Evolutionary conservation across 2,113 vertebrate species (phyloP).

Genomic region (Acrocephalus arundinaceus): DNA sequence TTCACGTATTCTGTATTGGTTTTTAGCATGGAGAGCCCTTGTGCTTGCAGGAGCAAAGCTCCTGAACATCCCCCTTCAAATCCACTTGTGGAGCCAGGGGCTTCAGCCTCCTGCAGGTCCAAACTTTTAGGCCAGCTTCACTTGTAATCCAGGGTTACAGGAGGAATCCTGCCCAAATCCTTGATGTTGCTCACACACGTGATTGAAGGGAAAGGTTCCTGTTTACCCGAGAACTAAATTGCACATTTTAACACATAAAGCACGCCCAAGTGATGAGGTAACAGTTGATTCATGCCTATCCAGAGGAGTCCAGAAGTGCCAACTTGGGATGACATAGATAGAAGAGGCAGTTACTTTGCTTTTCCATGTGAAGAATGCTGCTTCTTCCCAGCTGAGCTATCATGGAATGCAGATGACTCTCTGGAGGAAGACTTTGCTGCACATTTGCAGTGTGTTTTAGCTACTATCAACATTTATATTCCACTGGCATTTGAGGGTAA

Average conservation of each 20-base stretch:
- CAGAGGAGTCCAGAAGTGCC: not conserved
- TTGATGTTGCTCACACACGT: not conserved
- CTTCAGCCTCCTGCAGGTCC: not conserved
- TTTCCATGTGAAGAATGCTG: not conserved
- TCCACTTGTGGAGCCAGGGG: not conserved
- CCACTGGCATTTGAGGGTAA: constrained; percentile 49
- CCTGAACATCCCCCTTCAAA: not conserved
- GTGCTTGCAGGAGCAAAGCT: not conserved
- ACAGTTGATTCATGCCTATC: not conserved
- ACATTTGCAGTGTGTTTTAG: constrained; percentile 45
- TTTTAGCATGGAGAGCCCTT: not conserved
- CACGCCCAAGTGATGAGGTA: not conserved
- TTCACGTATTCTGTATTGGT: not conserved
- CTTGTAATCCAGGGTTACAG: not conserved
- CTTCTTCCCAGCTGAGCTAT: constrained; percentile 27
- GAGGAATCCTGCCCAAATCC: not conserved
- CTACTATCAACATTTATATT: constrained; percentile 58
- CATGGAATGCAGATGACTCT: not conserved
- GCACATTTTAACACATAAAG: not conserved
- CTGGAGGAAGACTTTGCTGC: not conserved
- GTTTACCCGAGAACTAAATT: not conserved
- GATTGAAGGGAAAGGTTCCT: not conserved
- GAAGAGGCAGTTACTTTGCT: not conserved
- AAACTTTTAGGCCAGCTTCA: not conserved
- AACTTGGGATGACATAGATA: not conserved